A percentile compares a stretch with the other conserved stretches of the same genome.
phyloP scores from a whole-genome alignment of 2,888 invertebrate genomes.

The Apantesis nais region DNA sequence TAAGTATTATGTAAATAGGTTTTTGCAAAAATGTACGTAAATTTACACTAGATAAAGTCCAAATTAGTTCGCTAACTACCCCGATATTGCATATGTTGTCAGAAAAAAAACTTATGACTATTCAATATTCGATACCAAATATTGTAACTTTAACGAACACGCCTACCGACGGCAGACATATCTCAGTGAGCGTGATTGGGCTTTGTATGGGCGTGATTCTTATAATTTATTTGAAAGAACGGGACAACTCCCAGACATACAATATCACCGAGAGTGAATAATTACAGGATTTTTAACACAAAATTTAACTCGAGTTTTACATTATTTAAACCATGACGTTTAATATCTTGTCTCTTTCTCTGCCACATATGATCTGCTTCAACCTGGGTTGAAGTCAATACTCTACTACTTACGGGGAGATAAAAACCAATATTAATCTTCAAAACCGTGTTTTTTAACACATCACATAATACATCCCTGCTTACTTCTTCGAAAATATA shows the following conservation, averaged over 20 bases:
- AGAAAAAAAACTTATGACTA: background rate
- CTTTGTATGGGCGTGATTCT: background rate
- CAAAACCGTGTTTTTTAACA: background rate
- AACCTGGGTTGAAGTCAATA: no score
- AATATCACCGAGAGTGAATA: background rate
- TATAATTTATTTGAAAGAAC: slow-evolving; percentile 1
- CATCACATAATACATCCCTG: no score
- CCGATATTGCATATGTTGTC: background rate
- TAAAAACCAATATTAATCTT: no score
- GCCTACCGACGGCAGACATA: background rate
- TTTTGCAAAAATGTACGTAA: background rate
- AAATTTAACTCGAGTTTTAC: background rate
- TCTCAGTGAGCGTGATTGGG: background rate
- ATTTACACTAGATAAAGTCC: background rate
- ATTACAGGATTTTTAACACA: background rate
- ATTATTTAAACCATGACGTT: background rate
- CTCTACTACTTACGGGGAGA: no score
- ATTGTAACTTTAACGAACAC: background rate
- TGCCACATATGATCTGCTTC: no score
- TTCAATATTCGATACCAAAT: background rate
- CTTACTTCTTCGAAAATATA: no score
- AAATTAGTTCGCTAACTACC: background rate
- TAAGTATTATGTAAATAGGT: background rate
- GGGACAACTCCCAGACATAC: background rate
- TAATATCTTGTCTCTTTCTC: background rate